phyloP scores from a whole-genome alignment of 37 sponge, comb jelly and placozoan genomes.

The Eunapius fragilis region DNA sequence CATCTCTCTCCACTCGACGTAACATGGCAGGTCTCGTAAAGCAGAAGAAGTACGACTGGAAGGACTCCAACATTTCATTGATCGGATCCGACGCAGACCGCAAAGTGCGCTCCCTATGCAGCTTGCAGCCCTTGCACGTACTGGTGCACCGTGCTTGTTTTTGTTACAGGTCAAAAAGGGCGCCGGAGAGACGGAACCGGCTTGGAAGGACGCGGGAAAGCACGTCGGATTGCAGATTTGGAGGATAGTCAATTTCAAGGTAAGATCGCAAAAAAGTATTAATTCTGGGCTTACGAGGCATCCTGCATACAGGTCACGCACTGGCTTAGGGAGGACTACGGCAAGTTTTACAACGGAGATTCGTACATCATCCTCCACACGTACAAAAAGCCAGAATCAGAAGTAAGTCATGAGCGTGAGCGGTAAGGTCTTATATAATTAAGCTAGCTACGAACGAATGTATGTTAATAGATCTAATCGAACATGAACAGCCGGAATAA shows the following conservation, averaged over 20 bases:
- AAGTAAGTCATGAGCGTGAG: slow-evolving; percentile 9
- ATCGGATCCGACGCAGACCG: slow-evolving; percentile 95
- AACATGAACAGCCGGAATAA: too few species aligned
- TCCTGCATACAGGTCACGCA: slow-evolving; percentile 57
- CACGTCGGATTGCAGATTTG: slow-evolving; percentile 91
- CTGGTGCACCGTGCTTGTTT: neutral
- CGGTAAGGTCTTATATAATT: too few species aligned
- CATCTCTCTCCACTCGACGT: too few species aligned
- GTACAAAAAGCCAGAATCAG: slow-evolving; percentile 75
- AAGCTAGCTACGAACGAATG: too few species aligned
- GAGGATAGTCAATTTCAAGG: slow-evolving; percentile 98
- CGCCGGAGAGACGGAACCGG: slow-evolving; percentile 90
- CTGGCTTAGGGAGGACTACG: slow-evolving; percentile 92
- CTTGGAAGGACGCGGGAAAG: slow-evolving; percentile 90
- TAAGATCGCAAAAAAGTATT: too few species aligned
- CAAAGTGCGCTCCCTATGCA: slow-evolving; percentile 54
- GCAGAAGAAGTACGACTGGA: slow-evolving; percentile 95
- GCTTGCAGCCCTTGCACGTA: too few species aligned
- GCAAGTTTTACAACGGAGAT: slow-evolving; percentile 96
- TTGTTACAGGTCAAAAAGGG: slow-evolving; percentile 85
- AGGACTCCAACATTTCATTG: slow-evolving; percentile 96
- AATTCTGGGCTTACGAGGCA: too few species aligned
- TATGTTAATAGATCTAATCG: too few species aligned
- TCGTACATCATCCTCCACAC: slow-evolving; percentile 99
- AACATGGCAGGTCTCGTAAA: slow-evolving; percentile 86